Percentiles rank a stretch among this genome's conserved stretches.
Evolutionary conservation across 2,888 invertebrate species (phyloP).

Genomic region (Holacanthella duospinosa): DNA sequence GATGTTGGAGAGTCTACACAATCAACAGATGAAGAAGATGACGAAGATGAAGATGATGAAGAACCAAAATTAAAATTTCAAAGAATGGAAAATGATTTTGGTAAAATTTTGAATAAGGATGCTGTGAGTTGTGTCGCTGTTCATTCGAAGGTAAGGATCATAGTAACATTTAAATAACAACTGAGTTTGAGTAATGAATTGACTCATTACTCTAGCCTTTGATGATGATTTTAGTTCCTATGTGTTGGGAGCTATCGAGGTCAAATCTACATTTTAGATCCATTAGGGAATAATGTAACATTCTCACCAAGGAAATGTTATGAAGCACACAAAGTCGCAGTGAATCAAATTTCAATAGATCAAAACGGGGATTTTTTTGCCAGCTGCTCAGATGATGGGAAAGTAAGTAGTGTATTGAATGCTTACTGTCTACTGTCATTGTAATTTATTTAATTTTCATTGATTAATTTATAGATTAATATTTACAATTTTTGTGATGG

Average conservation of each 20-base stretch:
- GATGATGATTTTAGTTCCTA: slow-evolving; percentile 55
- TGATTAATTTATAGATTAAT: slow-evolving; percentile 56
- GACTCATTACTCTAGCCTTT: background rate
- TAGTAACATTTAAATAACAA: too few relatives aligned
- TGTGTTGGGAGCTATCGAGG: slow-evolving; percentile 90
- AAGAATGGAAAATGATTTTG: slow-evolving; percentile 75
- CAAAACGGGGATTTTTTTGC: slow-evolving; percentile 85
- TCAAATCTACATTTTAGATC: slow-evolving; percentile 76
- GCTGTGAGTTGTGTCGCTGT: slow-evolving; percentile 86
- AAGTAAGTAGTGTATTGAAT: too few relatives aligned
- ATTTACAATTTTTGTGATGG: slow-evolving; percentile 76
- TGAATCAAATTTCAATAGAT: slow-evolving; percentile 92
- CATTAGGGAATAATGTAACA: slow-evolving; percentile 49
- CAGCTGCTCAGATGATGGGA: slow-evolving; percentile 83
- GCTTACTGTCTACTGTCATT: too few relatives aligned
- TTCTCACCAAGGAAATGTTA: slow-evolving; percentile 26
- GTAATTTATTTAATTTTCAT: slow-evolving; percentile 7
- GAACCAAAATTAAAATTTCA: slow-evolving; percentile 88
- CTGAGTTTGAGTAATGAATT: background rate
- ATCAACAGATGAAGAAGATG: slow-evolving; percentile 27
- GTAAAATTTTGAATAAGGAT: slow-evolving; percentile 70
- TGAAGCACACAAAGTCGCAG: slow-evolving; percentile 58
- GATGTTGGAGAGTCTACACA: slow-evolving; percentile 12
- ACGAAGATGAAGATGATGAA: slow-evolving; percentile 47
- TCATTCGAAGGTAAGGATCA: slow-evolving; percentile 64